Evolutionary conservation across 2,113 vertebrate genomes (phyloP).

Genomic region (Python bivittatus): DNA sequence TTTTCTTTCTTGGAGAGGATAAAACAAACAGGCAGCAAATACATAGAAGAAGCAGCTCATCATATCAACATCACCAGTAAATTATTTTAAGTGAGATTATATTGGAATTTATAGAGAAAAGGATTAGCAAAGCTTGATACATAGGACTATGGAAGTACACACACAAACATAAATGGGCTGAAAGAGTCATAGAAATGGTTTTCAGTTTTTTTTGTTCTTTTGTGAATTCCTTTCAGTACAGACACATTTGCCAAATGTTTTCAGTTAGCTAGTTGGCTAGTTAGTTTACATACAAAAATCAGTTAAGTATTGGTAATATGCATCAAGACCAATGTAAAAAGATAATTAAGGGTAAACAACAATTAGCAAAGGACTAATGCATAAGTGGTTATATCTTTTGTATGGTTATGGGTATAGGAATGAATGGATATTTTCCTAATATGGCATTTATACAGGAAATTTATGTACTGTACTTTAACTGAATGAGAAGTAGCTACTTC

Average conservation of each 20-base stretch:
- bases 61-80: neutral
- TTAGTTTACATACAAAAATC: neutral
- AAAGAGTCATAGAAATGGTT: neutral
- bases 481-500: neutral
- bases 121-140: neutral
- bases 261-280: neutral
- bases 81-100: slow-evolving; percentile 18
- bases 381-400: neutral
- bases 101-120: slow-evolving; percentile 11
- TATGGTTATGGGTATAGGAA: neutral
- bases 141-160: neutral
- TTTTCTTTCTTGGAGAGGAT: neutral
- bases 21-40: neutral
- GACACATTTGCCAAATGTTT: neutral
- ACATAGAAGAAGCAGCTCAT: neutral
- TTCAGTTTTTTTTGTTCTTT: neutral
- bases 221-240: neutral
- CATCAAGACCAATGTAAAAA: neutral
- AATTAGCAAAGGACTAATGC: neutral
- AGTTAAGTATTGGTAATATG: neutral
- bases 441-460: neutral
- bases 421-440: neutral
- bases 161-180: neutral
- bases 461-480: neutral
- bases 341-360: neutral